Conservation (phyloP, 2,113 vertebrate species). For the Junco hyemalis region DNA sequence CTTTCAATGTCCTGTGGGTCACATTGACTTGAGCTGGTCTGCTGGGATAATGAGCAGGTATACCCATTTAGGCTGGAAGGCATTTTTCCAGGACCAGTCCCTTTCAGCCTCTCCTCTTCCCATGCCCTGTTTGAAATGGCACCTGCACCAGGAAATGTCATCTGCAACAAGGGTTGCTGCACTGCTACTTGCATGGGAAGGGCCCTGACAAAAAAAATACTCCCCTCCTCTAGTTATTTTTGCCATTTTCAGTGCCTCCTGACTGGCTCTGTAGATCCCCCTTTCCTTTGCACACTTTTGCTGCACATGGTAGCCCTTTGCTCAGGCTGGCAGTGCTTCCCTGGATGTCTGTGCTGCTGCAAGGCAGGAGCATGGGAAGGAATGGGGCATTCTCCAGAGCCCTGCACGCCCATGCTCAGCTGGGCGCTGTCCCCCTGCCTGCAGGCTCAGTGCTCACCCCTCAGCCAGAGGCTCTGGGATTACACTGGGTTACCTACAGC, state of each 20-base stretch:
- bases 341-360: background rate
- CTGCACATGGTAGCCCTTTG: background rate
- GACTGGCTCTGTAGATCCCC: background rate
- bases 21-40: background rate
- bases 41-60: background rate
- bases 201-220: background rate
- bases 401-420: accelerated
- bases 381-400: no score
- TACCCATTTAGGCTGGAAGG: background rate
- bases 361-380: background rate
- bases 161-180: accelerated
- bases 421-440: background rate
- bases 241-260: background rate
- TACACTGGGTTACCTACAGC: no score
- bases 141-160: background rate
- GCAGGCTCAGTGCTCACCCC: accelerated
- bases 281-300: background rate
- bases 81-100: background rate
- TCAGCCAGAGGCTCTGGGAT: background rate
- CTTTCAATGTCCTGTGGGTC: background rate
- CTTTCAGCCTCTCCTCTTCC: background rate
- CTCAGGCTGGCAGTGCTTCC: background rate
- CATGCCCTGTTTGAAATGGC: background rate
- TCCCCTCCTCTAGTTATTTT: background rate
- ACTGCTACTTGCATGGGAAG: background rate